phyloP scores from a whole-genome alignment of 2,113 vertebrate genomes.

The Colius striatus region DNA sequence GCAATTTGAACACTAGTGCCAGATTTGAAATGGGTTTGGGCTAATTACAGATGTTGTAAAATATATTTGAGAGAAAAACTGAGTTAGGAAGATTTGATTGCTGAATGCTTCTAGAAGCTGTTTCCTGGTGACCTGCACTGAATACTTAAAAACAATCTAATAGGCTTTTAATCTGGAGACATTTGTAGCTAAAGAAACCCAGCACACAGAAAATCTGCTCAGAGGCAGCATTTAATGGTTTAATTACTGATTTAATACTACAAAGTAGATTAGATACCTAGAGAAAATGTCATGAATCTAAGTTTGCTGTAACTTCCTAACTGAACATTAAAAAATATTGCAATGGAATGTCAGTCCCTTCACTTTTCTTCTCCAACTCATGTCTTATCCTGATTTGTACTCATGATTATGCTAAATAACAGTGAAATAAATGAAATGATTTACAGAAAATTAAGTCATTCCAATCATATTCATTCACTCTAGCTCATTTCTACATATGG shows the following conservation, averaged over 20 bases:
- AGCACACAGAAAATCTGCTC: background rate
- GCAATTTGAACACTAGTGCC: background rate
- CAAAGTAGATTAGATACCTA: background rate
- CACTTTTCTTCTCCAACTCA: background rate
- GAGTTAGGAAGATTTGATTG: background rate
- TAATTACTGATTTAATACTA: background rate
- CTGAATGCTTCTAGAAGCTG: background rate
- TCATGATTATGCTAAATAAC: background rate
- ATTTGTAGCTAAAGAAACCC: background rate
- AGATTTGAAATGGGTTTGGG: background rate
- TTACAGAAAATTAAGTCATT: background rate
- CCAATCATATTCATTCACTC: background rate
- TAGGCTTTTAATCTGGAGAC: background rate
- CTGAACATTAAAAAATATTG: background rate
- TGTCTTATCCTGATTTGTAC: background rate
- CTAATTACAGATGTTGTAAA: background rate
- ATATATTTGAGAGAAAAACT: background rate
- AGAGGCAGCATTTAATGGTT: background rate
- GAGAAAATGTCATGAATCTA: background rate
- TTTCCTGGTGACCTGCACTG: background rate
- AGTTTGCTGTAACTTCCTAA: background rate
- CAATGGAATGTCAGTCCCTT: background rate
- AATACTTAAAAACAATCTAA: background rate
- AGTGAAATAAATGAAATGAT: background rate
- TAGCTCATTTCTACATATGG: background rate